A percentile compares a stretch with the other conserved stretches of the same genome.
Evolutionary conservation across 2,797 vertebrate genomes (phyloP).

Genomic region (Tolypeutes matacus): DNA sequence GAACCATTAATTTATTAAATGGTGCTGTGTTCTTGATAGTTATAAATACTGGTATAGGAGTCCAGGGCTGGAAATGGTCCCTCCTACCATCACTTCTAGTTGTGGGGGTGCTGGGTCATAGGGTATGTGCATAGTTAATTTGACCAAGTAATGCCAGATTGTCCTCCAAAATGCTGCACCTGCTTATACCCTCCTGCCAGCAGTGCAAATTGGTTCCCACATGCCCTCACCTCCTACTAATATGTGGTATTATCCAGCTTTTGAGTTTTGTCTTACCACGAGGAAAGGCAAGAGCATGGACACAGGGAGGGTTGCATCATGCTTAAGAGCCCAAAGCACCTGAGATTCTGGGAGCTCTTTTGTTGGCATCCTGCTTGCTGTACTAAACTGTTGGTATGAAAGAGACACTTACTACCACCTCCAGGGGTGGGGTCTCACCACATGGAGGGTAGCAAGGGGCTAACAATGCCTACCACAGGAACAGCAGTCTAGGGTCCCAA

Average conservation of each 20-base stretch:
- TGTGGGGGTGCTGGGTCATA: neutral
- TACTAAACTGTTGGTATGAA: too few relatives aligned
- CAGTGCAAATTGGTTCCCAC: neutral
- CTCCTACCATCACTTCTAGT: neutral
- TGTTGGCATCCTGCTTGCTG: too few relatives aligned
- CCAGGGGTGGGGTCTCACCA: too few relatives aligned
- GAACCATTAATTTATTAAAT: neutral
- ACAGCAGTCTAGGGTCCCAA: too few relatives aligned
- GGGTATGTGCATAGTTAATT: neutral
- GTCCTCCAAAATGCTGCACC: neutral
- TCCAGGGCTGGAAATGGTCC: neutral
- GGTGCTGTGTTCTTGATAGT: neutral
- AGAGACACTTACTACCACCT: too few relatives aligned
- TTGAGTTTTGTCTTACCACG: neutral
- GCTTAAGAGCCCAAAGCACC: neutral
- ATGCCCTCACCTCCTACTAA: neutral
- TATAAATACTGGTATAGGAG: neutral
- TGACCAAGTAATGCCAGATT: neutral
- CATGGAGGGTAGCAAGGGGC: too few relatives aligned
- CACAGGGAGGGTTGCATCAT: neutral
- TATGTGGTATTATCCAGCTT: neutral
- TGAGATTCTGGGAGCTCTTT: neutral
- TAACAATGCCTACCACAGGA: too few relatives aligned
- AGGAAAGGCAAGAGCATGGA: neutral
- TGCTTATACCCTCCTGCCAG: neutral